A percentile compares a stretch with the other conserved stretches of the same genome.
Conservation (phyloP, 2,797 vertebrate species). For the Melopsittacus undulatus region DNA sequence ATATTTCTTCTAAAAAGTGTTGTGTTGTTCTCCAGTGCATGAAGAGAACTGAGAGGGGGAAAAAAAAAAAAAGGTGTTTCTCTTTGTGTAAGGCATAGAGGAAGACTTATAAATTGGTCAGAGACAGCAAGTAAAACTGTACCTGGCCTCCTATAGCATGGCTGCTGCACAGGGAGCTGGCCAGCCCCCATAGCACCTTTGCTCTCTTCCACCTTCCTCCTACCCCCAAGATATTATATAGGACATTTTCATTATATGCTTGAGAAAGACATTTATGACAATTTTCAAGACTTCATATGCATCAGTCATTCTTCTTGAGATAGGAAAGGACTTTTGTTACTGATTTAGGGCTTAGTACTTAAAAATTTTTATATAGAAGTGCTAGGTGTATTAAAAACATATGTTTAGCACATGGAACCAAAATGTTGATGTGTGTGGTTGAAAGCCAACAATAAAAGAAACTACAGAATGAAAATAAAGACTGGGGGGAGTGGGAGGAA, state of each 20-base stretch:
- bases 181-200: background rate
- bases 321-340: background rate
- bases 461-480: background rate
- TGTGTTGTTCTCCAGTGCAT: background rate
- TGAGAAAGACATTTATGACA: background rate
- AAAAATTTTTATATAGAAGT: background rate
- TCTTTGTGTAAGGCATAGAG: background rate
- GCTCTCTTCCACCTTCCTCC: background rate
- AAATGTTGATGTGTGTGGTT: background rate
- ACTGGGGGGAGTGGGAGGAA: too few species aligned
- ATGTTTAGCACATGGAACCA: background rate
- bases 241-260: background rate
- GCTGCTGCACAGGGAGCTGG: background rate
- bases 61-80: background rate
- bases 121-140: background rate
- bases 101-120: background rate
- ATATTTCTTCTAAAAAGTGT: background rate
- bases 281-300: background rate
- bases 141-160: fast-evolving
- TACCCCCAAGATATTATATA: background rate
- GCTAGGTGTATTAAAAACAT: background rate
- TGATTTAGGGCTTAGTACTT: background rate
- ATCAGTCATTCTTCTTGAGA: background rate
- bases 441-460: background rate
- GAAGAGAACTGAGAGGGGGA: background rate